Evolutionary conservation across 2,113 vertebrate genomes (phyloP).

Genomic region (Papio anubis): DNA sequence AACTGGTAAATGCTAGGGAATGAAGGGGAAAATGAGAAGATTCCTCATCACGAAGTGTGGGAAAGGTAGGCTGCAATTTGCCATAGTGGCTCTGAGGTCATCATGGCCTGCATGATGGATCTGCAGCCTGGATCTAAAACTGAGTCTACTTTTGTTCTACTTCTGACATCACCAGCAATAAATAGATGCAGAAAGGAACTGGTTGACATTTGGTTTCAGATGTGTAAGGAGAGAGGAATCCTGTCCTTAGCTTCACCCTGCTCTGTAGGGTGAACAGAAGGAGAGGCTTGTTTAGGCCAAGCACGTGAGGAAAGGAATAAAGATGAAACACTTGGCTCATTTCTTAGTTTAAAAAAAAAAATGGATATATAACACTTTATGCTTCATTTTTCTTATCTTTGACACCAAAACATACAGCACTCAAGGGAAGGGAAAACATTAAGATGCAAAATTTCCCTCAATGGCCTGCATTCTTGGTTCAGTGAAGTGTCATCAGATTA

Average conservation of each 20-base stretch:
- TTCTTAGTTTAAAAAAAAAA: slow-evolving; percentile 49
- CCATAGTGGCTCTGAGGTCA: not conserved
- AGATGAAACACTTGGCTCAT: slow-evolving; percentile 29
- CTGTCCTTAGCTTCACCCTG: not conserved
- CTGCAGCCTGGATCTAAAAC: slow-evolving; percentile 19
- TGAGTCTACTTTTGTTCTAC: slow-evolving; percentile 38
- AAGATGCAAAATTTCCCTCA: not conserved
- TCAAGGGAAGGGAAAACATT: not conserved
- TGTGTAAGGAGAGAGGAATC: slow-evolving; percentile 57
- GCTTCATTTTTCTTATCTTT: slow-evolving; percentile 14
- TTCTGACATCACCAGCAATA: slow-evolving; percentile 71
- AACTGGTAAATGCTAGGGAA: not conserved
- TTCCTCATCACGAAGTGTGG: not conserved
- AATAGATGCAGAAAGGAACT: slow-evolving; percentile 49
- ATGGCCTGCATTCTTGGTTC: not conserved
- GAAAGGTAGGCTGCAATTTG: not conserved
- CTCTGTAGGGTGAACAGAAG: not conserved
- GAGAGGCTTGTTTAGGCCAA: not conserved
- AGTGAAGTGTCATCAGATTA: not conserved
- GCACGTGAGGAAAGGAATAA: not conserved
- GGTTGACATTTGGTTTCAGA: slow-evolving; percentile 73
- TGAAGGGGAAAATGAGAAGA: not conserved
- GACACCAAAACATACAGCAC: not conserved
- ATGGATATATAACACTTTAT: not conserved
- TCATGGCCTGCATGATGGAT: no score